phyloP scores from a whole-genome alignment of 2,113 vertebrate species.

The Nothoprocta perdicaria region DNA sequence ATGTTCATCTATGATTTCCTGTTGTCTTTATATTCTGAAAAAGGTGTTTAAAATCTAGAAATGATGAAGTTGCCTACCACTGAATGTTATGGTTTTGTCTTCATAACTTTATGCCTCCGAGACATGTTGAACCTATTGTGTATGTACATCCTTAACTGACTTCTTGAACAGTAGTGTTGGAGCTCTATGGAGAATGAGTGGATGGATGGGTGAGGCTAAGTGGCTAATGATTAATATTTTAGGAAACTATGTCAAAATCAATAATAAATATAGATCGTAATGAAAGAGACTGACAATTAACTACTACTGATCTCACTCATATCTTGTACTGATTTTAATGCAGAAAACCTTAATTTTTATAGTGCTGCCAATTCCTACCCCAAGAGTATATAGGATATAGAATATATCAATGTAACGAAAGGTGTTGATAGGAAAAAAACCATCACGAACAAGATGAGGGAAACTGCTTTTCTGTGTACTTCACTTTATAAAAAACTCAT shows the following conservation, averaged over 20 bases:
- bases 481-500: neutral
- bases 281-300: neutral
- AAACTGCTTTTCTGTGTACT: neutral
- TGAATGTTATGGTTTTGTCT: neutral
- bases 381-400: neutral
- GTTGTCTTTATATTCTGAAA: neutral
- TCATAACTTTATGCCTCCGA: neutral
- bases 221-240: neutral
- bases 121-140: neutral
- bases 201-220: neutral
- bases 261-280: neutral
- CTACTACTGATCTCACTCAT: neutral
- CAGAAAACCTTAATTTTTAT: neutral
- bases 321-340: neutral
- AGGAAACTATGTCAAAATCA: neutral
- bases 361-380: neutral
- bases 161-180: neutral
- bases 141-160: neutral
- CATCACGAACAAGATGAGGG: neutral
- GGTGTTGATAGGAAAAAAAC: neutral
- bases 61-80: neutral
- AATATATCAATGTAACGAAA: neutral
- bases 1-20: neutral
- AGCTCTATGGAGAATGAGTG: neutral
- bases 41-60: no score